These are phyloP conservation scores for Nomada fabriciana DNA, from an alignment of 2,888 invertebrate genomes.

Conservation along the genomic window DNA sequence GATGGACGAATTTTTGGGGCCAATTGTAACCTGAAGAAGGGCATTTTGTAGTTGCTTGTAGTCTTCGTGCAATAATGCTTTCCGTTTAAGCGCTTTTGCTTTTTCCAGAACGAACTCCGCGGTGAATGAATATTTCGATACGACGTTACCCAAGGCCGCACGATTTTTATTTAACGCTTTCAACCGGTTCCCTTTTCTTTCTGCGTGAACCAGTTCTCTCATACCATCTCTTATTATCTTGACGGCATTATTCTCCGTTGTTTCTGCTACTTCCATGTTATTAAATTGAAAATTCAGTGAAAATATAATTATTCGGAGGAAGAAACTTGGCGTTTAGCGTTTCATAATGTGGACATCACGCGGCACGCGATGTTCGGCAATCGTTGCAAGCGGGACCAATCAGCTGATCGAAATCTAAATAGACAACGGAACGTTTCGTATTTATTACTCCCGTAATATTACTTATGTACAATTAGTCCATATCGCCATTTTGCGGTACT, in stretches of 20 bases:
- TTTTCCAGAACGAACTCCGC: slow-evolving; percentile 68
- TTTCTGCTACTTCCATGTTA: slow-evolving; percentile 26
- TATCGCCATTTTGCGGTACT: too few relatives aligned
- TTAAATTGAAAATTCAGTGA: neutral
- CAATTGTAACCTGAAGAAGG: slow-evolving; percentile 77
- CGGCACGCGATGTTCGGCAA: neutral
- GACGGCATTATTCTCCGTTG: slow-evolving; percentile 30
- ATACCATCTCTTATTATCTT: slow-evolving; percentile 72
- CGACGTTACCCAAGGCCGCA: slow-evolving; percentile 70
- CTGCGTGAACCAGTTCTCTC: slow-evolving; percentile 63
- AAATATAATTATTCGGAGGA: too few relatives aligned
- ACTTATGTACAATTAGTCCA: too few relatives aligned
- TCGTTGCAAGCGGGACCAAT: neutral
- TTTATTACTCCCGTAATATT: neutral
- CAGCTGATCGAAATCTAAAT: slow-evolving; percentile 4
- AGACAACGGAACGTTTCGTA: neutral
- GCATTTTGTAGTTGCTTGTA: slow-evolving; percentile 79
- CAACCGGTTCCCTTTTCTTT: slow-evolving; percentile 74
- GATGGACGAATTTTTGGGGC: neutral
- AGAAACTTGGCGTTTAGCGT: too few relatives aligned
- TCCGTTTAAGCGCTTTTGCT: slow-evolving; percentile 74
- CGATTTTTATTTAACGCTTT: slow-evolving; percentile 73
- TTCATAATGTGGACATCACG: too few relatives aligned
- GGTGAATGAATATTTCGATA: slow-evolving; percentile 57
- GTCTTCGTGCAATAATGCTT: slow-evolving; percentile 70